Evolutionary conservation across 2,113 vertebrate genomes (phyloP), one percentile per base, ranked within the genome.

Genomic region (Alouatta palliata): DNA sequence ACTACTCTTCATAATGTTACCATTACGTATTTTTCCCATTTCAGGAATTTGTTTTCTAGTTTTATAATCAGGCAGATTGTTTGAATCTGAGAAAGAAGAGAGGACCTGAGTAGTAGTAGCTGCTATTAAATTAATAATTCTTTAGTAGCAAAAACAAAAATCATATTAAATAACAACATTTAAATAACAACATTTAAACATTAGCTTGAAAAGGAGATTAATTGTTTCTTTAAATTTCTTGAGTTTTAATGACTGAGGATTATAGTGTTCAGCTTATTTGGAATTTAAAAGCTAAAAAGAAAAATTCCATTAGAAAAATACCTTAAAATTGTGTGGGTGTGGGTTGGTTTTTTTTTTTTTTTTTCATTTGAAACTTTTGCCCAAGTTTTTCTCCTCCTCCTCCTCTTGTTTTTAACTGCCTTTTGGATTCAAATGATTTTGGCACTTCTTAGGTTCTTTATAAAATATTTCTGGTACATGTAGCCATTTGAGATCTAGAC

Each of bases 171-270:
- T 92, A 89, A 20, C 17, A 92, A 52, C n/a, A 84, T 95, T 86
- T 49, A 76, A 97, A 95, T 91, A 88, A 19, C 21, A 91, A 54
- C 37, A 84, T 95, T 87, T 52, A 77, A 97, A 95, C 90, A 87
- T 76, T 70, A 76, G 20, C 37, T 85, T 86, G 52, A 89, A 40
- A 91, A 84, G 76, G 27, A 87, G 68, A 68, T 95, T 80, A 66
- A 81, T 73, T 80, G 5, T 86, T 90, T 94, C 49, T 83, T 81
- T 93, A 14, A 66, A 0, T 70, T 90, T 89, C n/a, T 61, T 76
- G 84, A 77, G 49, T 97, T 96, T 89, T 77, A 58, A 40, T 92
- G 77, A 61, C 76, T 76, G 32, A 95, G 16, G 43, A 76, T 37
- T 47, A 52, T 14, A 73, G 0, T 66, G 32, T 83, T 95, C 20